Evolutionary conservation across 2,797 vertebrate species (phyloP).

Genomic region (Paratrypauchen microcephalus): DNA sequence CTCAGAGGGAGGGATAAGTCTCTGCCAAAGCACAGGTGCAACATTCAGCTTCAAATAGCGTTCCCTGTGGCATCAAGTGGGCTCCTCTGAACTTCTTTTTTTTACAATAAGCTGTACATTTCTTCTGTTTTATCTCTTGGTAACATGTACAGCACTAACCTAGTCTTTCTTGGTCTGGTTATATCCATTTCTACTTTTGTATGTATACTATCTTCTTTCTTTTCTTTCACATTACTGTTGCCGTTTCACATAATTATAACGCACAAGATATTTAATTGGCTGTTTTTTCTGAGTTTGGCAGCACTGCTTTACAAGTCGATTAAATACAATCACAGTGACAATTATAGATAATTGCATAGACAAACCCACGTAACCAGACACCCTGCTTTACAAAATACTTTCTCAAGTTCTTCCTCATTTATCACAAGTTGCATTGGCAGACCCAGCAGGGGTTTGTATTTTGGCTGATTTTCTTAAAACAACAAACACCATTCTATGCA

Average conservation of each 20-base stretch:
- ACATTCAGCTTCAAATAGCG: constrained; percentile 51
- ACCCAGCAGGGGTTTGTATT: constrained; percentile 27
- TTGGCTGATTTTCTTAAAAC: constrained; percentile 20
- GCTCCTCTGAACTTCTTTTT: no score
- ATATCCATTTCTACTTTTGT: not conserved
- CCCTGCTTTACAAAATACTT: constrained; percentile 27
- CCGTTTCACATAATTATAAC: not conserved
- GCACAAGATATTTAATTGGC: not conserved
- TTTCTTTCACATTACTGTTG: not conserved
- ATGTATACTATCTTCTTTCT: not conserved
- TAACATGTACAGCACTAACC: not conserved
- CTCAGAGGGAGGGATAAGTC: constrained; percentile 55
- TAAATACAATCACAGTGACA: constrained; percentile 5
- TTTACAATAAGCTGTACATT: not conserved
- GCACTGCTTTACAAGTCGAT: not conserved
- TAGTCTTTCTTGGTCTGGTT: not conserved
- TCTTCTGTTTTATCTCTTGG: constrained; percentile 2
- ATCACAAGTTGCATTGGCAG: constrained; percentile 24
- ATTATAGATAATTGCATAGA: constrained; percentile 20
- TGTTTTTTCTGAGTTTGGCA: constrained; percentile 8
- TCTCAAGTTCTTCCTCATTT: constrained; percentile 21
- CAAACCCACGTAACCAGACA: constrained; percentile 13
- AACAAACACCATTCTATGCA: constrained; percentile 1
- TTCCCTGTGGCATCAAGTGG: constrained; percentile 36
- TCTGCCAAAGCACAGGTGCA: constrained; percentile 48